Evolutionary conservation across 2,113 vertebrate species (phyloP).

Genomic region (Anseranas semipalmata): DNA sequence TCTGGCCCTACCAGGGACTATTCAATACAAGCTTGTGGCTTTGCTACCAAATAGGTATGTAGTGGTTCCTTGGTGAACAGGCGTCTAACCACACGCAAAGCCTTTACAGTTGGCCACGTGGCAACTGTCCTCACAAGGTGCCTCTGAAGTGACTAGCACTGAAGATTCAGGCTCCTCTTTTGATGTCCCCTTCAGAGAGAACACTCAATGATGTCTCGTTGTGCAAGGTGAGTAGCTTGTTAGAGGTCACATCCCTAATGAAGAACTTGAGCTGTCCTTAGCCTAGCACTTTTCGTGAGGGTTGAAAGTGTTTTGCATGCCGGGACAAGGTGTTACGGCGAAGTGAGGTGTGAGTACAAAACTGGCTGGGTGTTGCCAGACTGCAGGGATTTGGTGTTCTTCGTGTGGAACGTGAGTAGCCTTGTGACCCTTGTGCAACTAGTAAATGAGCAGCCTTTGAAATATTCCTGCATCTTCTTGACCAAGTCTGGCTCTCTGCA

Average conservation of each 20-base stretch:
- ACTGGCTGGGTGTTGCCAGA: not conserved
- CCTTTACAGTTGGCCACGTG: not conserved
- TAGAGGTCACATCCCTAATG: not conserved
- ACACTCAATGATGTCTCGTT: not conserved
- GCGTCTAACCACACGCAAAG: not conserved
- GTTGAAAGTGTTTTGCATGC: not conserved
- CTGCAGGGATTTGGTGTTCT: not conserved
- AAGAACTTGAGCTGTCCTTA: not conserved
- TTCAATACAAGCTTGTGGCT: not conserved
- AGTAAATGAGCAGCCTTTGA: not conserved
- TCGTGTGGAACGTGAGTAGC: not conserved
- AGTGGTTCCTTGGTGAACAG: not conserved
- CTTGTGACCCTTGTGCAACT: not conserved
- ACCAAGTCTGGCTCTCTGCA: not conserved
- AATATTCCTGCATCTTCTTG: not conserved
- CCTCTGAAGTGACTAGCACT: not conserved
- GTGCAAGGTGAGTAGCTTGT: not conserved
- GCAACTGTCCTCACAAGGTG: not conserved
- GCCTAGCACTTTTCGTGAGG: not conserved
- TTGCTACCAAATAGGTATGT: not conserved
- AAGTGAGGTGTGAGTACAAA: not conserved
- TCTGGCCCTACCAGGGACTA: not conserved
- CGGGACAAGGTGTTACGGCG: not conserved
- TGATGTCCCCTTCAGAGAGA: slow-evolving; percentile 24
- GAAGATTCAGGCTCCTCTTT: not conserved